Conservation (phyloP, 2,888 invertebrate genomes). For the Campopleginae sp. region DNA sequence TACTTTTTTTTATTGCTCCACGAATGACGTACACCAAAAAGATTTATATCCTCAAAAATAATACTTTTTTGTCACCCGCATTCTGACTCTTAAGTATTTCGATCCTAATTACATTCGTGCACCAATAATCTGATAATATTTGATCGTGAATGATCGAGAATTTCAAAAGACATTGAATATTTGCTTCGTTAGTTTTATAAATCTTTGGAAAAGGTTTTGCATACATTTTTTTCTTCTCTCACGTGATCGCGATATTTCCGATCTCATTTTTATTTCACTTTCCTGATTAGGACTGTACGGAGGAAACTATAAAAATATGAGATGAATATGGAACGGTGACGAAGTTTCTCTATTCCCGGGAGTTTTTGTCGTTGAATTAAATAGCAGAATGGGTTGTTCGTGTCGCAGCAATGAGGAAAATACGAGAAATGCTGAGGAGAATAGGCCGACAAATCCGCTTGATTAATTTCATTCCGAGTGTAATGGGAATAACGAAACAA, state of each 20-base stretch:
- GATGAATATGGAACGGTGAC: constrained; percentile 8
- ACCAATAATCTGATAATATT: too few species aligned
- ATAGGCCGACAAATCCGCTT: constrained; percentile 13
- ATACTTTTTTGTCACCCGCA: not conserved
- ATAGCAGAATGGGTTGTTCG: not conserved
- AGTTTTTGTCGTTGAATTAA: not conserved
- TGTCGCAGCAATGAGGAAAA: not conserved
- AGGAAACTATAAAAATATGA: not conserved
- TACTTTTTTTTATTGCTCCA: not conserved
- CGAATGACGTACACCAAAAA: not conserved
- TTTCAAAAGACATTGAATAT: not conserved
- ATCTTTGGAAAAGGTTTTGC: not conserved
- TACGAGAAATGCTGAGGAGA: not conserved
- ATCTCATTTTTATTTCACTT: not conserved
- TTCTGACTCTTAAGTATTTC: not conserved
- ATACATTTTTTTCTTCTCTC: not conserved
- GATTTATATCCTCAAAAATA: not conserved
- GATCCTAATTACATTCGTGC: too few species aligned
- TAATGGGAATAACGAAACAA: constrained; percentile 48
- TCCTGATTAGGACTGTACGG: not conserved
- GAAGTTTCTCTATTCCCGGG: not conserved
- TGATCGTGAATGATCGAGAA: not conserved
- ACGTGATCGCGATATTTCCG: not conserved
- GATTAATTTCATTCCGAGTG: constrained; percentile 42
- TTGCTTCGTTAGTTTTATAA: not conserved